Base-by-base conservation (phyloP, 2,113 vertebrate species). In the Coracopsis vasa region DNA sequence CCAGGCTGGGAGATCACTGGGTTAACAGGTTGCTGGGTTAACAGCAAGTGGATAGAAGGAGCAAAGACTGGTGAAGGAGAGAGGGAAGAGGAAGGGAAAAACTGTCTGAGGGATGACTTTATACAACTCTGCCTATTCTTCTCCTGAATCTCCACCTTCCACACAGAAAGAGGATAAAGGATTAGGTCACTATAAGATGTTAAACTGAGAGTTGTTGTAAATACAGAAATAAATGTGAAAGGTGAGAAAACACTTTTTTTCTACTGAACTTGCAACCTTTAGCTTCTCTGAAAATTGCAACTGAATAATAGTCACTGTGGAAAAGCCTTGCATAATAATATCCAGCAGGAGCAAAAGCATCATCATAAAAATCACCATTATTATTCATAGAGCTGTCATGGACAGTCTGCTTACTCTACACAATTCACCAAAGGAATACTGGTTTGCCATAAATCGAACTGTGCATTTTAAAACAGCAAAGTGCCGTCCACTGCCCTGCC, bases 331-430 rank as follows among this genome's bases (percentile, higher is more conserved):
- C 72, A 88, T 91, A 90, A 88, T 75, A 89, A 94, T 86, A 91
- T 84, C 69, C 61, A 86, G 64, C 67, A 74, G 85, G 14, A 86
- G 54, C 13, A 69, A 90, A 82, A 72, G 18, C 48, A 71, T 81
- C 28, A 29, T 44, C 67, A 95, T 90, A 86, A 96, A 94, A 94
- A 92, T 94, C 56, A 83, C 27, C 37, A 61, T 93, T 94, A 91
- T 91, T 95, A 94, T 92, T 97, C 95, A 95, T 65, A 90, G 85
- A 93, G 33, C 84, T 94, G 92, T 92, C 92, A 90, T 41, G 74
- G 93, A 23, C 86, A 92, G 48, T 84, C 84, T 92, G 79, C 94
- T 94, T 96, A 91, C 54, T 50, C 77, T 60, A 92, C 48, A 72
- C 64, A 80, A 79, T 94, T 95, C 89, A 86, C 66, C 50, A 47